Conservation (phyloP, 2,113 vertebrate genomes). For the Orycteropus afer region DNA sequence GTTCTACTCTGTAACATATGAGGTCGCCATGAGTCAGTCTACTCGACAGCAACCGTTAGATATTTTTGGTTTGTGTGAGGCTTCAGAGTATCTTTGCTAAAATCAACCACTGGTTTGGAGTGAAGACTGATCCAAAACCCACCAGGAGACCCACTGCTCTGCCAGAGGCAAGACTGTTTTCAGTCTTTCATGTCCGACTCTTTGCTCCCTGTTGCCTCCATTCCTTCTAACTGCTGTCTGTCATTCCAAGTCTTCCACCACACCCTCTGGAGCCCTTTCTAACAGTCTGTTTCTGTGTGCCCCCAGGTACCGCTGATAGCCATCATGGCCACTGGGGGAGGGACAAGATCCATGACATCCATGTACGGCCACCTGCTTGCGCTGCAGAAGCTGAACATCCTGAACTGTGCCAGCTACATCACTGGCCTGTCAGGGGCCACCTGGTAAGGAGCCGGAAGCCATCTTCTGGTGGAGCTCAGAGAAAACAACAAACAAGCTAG, state of each 20-base stretch:
- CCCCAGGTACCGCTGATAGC: conserved; percentile 91
- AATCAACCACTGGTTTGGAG: neutral
- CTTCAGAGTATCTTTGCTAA: neutral
- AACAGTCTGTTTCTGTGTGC: conserved; percentile 37
- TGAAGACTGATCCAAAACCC: neutral
- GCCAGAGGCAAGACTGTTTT: neutral
- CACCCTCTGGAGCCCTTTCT: neutral
- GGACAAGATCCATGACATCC: conserved; percentile 89
- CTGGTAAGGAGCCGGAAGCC: conserved; percentile 87
- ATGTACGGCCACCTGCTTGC: conserved; percentile 89
- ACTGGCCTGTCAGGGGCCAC: conserved; percentile 92
- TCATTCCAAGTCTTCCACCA: neutral
- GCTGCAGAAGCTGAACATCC: conserved; percentile 89
- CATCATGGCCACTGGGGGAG: conserved; percentile 91
- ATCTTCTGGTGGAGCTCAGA: neutral
- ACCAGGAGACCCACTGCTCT: neutral
- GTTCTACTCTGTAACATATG: neutral
- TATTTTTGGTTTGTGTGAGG: neutral
- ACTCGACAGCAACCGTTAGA: neutral
- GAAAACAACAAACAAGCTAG: neutral
- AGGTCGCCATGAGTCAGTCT: neutral
- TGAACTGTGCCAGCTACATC: conserved; percentile 90
- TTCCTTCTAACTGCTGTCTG: neutral
- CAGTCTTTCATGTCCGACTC: neutral
- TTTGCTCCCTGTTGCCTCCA: neutral